Base-by-base conservation (phyloP, 2,888 invertebrate species). In the Drepana falcataria region DNA sequence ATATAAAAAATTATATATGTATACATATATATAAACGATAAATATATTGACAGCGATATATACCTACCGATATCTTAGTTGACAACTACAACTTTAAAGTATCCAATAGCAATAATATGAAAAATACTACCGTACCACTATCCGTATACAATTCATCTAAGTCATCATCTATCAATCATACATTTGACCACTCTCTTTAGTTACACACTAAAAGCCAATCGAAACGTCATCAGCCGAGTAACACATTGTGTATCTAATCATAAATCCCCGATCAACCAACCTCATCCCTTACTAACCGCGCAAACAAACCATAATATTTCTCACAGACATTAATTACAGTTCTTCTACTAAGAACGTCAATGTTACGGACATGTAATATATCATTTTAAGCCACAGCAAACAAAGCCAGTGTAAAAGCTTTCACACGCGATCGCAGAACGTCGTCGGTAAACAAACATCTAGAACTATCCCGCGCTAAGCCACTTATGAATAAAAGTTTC, bases 401-500 rank as follows among this genome's bases (percentile, higher is more conserved):
- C 86, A 88, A 82, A 82, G 82, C 76, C 82, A 81, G 82, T 83
- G 82, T 83, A 83, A 85, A 86, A 87, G 85, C 85, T 85, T 87
- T 88, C 88, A 87, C 90, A 89, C 89, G 88, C 87, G 86, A 84
- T 82, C 85, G 82, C 79, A 74, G 83, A 73, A 76, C 77, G 79
- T 75, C 84, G 82, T 83, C 78, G 78, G 78, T 75, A 87, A 88
- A 88, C 89, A 89, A 87, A 87, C 86, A 84, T 73, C 73, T 79
- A 82, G 78, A 86, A 87, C 87, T 89, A 87, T 87, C 84, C 83
- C 80, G 79, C 77, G 80, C 73, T 88, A 87, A 87, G 88, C 85
- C 82, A 83, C 87, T 88, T 88, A 88, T 89, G 89, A 89, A 89
- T 89, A 89, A 87, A 87, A 86, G 84, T 85, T 83, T 84, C 81